Evolutionary conservation across 2,888 invertebrate genomes (phyloP).

Genomic region (Orthosia gothica): DNA sequence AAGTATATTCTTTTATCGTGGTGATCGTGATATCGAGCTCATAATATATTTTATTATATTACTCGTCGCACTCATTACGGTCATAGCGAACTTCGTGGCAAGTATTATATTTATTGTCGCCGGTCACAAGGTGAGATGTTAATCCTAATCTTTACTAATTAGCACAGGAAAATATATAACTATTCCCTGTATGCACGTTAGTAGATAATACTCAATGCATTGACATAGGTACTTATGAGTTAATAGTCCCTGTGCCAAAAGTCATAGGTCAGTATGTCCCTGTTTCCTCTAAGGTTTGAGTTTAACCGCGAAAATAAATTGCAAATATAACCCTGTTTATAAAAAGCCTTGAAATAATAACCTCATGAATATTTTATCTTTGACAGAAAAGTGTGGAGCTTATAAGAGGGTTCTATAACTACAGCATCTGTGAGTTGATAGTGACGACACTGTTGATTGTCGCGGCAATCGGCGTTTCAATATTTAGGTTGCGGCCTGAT

Average conservation of each 20-base stretch:
- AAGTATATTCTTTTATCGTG: too few species aligned
- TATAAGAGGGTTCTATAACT: slow-evolving; percentile 53
- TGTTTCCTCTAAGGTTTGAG: background rate
- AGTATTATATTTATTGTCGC: slow-evolving; percentile 53
- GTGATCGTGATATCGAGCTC: background rate
- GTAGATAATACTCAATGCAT: too few species aligned
- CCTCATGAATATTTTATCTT: background rate
- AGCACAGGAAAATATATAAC: background rate
- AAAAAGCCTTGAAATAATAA: background rate
- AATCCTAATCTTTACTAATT: background rate
- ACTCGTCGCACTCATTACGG: background rate
- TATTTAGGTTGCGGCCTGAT: background rate
- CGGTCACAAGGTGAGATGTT: slow-evolving; percentile 58
- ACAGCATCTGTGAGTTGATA: slow-evolving; percentile 36
- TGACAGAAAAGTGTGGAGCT: slow-evolving; percentile 62
- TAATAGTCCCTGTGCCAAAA: too few species aligned
- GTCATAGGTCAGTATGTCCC: too few species aligned
- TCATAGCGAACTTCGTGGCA: slow-evolving; percentile 36
- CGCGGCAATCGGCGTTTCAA: background rate
- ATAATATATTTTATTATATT: rapidly evolving
- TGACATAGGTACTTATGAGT: too few species aligned
- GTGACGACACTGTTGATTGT: background rate
- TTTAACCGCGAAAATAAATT: too few species aligned
- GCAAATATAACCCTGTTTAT: background rate
- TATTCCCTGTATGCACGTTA: too few species aligned